A percentile compares a stretch with the other conserved stretches of the same genome.
Evolutionary conservation across 2,113 vertebrate species (phyloP).

Genomic region (Hipposideros armiger): DNA sequence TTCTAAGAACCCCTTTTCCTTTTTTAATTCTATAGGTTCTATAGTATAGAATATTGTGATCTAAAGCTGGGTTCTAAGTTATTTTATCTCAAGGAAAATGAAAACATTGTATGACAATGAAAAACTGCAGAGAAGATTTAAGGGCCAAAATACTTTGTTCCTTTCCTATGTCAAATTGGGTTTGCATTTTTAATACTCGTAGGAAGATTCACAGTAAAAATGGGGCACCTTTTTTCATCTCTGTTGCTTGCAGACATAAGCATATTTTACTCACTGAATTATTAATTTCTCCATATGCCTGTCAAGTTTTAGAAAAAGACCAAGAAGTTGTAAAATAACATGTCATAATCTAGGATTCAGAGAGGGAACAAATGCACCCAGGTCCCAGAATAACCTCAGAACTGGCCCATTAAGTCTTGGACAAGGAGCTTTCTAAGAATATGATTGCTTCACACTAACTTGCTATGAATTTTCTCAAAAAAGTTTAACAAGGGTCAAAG

Average conservation of each 20-base stretch:
- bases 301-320: slow-evolving; percentile 63
- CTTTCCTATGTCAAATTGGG: background rate
- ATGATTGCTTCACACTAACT: slow-evolving; percentile 48
- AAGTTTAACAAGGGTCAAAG: background rate
- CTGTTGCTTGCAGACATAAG: slow-evolving; percentile 53
- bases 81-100: slow-evolving; percentile 42
- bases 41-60: background rate
- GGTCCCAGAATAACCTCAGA: slow-evolving; percentile 52
- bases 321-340: slow-evolving; percentile 70
- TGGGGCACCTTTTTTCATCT: slow-evolving; percentile 24
- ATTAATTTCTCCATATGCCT: slow-evolving; percentile 38
- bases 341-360: slow-evolving; percentile 72
- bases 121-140: background rate
- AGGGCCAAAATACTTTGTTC: background rate
- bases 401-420: slow-evolving; percentile 63
- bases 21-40: background rate
- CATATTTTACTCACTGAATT: slow-evolving; percentile 60
- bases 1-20: accelerated
- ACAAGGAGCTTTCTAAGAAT: slow-evolving; percentile 67
- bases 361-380: slow-evolving; percentile 50
- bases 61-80: background rate
- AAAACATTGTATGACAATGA: background rate
- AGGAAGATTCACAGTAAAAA: slow-evolving; percentile 56
- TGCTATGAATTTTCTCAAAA: slow-evolving; percentile 1
- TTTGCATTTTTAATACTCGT: slow-evolving; percentile 43